These are phyloP conservation scores for Willisornis vidua DNA, from an alignment of 2,113 vertebrate genomes.

Conservation along the genomic window DNA sequence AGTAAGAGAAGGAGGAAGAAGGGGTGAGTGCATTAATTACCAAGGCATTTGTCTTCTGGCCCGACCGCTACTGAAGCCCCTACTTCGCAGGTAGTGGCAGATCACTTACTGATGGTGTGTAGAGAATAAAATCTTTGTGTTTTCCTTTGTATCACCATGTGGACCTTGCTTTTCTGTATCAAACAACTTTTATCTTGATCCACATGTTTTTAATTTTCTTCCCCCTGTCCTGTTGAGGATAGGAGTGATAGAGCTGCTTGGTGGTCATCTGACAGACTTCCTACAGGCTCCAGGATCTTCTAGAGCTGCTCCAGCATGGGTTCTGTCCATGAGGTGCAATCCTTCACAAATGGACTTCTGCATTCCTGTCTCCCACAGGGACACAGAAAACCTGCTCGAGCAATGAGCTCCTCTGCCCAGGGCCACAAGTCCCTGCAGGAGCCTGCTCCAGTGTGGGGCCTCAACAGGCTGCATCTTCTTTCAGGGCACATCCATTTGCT, in stretches of 20 bases:
- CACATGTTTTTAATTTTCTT: not conserved
- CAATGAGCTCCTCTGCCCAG: rapidly evolving
- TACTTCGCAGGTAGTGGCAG: not conserved
- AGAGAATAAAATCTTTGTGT: not conserved
- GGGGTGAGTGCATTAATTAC: not conserved
- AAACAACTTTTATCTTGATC: not conserved
- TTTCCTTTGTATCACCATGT: not conserved
- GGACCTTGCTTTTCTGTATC: not conserved
- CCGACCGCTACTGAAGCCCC: not conserved
- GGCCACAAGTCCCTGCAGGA: not conserved
- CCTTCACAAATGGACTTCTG: not conserved
- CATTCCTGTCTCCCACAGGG: too few relatives aligned
- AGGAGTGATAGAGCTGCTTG: not conserved
- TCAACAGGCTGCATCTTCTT: not conserved
- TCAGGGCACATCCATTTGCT: not conserved
- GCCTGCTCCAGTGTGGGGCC: not conserved
- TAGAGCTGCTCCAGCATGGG: not conserved
- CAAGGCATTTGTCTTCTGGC: not conserved
- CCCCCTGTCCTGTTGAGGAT: not conserved
- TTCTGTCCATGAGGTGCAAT: not conserved
- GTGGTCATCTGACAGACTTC: not conserved
- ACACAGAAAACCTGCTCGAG: not conserved
- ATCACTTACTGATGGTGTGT: too few relatives aligned
- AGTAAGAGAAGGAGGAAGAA: not conserved
- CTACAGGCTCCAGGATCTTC: not conserved